Evolutionary conservation across 1,140 invertebrate genomes (phyloP).

Genomic region (Luehdorfia chinensis): DNA sequence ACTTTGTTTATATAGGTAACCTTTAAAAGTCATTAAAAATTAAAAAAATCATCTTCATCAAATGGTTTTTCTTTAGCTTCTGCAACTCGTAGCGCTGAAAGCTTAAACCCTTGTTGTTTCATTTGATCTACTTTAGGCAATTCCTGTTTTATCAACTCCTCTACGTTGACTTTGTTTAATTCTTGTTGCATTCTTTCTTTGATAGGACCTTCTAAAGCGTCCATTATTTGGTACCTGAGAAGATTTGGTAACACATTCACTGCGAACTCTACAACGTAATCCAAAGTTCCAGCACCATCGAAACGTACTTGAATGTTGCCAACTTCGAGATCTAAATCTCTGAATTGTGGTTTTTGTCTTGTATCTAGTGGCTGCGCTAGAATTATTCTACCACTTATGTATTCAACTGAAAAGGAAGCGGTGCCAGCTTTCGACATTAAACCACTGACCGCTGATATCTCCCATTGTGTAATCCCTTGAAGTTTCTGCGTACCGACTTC

Average conservation of each 20-base stretch:
- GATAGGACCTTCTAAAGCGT: slow-evolving; percentile 86
- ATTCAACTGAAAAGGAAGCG: slow-evolving; percentile 85
- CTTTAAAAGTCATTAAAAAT: slow-evolving; percentile 42
- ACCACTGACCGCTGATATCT: slow-evolving; percentile 82
- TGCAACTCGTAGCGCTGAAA: slow-evolving; percentile 46
- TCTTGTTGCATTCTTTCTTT: slow-evolving; percentile 83
- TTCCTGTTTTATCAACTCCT: slow-evolving; percentile 83
- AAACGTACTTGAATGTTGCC: slow-evolving; percentile 89
- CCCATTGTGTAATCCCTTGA: slow-evolving; percentile 87
- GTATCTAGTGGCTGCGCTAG: slow-evolving; percentile 87
- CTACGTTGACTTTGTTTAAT: slow-evolving; percentile 84
- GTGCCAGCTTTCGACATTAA: slow-evolving; percentile 83
- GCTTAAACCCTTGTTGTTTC: slow-evolving; percentile 66
- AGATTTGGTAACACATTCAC: slow-evolving; percentile 90
- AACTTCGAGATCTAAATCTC: slow-evolving; percentile 86
- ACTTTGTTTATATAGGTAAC: neutral
- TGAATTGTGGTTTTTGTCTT: slow-evolving; percentile 82
- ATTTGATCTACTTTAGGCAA: slow-evolving; percentile 81
- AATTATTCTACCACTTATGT: slow-evolving; percentile 81
- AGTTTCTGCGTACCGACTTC: slow-evolving; percentile 88
- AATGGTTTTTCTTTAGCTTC: slow-evolving; percentile 32
- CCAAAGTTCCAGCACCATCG: slow-evolving; percentile 87
- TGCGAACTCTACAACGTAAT: slow-evolving; percentile 87
- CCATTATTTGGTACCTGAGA: slow-evolving; percentile 89
- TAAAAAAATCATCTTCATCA: slow-evolving; percentile 72